phyloP scores from a whole-genome alignment of 1,140 invertebrate species.

The Eupristina koningsbergeri region DNA sequence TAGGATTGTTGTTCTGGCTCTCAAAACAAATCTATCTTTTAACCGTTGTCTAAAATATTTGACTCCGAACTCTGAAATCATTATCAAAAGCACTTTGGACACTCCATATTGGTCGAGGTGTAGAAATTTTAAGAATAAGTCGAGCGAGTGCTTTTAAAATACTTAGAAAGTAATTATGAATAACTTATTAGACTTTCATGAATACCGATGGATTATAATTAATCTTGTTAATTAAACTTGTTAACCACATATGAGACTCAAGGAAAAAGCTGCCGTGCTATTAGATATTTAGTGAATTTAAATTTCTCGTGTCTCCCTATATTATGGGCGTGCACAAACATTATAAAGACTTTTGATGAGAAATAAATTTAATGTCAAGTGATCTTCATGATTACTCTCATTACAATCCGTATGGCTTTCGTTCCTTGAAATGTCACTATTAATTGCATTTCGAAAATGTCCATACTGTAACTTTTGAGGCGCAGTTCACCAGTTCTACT shows the following conservation, averaged over 20 bases:
- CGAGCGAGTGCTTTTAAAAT: background rate
- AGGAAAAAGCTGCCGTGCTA: background rate
- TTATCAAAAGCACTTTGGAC: no score
- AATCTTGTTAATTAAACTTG: constrained; percentile 1
- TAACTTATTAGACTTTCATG: background rate
- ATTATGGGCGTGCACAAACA: no score
- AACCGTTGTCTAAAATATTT: no score
- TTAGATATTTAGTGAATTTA: background rate
- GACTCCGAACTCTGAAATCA: no score
- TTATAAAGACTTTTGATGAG: background rate
- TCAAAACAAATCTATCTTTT: background rate
- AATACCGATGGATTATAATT: background rate
- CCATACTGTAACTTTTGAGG: no score
- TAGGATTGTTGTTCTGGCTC: background rate
- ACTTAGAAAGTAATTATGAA: background rate
- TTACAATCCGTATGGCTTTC: no score
- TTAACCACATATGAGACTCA: background rate
- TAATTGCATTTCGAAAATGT: constrained; percentile 67
- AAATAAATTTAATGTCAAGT: background rate
- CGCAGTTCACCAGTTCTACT: no score
- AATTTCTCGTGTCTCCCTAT: background rate
- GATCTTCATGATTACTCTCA: no score
- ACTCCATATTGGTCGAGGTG: no score
- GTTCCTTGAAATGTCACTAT: constrained; percentile 64
- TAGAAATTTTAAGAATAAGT: background rate